Evolutionary conservation across 2,888 invertebrate genomes (phyloP), one percentile per base, ranked within the genome.

Genomic region (Macrostomum cliftonense): DNA sequence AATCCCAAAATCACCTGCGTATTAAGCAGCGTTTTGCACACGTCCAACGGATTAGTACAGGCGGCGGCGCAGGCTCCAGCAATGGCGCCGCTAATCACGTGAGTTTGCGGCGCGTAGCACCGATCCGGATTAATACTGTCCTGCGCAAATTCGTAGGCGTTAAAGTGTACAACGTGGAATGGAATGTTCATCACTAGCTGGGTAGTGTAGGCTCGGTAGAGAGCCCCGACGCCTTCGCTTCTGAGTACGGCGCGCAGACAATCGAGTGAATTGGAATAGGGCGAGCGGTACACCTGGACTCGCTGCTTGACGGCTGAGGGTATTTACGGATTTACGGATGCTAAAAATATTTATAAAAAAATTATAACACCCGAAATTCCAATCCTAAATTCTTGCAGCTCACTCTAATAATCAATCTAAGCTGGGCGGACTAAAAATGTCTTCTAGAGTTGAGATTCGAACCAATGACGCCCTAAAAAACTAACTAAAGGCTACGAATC

Each of bases 61-160:
- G 88, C 87, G 39, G 95, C 85, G n/a, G 97, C 93, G 45, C 87
- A 74, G 12, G 87, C 95, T 50, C 93, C 95, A 36, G 88, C 89
- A 28, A 74, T 55, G 19, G 73, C 77, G 46, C 79, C 93, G 49
- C 86, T 81, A 49, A 80, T 66, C 73, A 89, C 79, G 73, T 99
- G 97, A 58, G 87, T 85, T 55, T 57, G 61, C 12, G 97, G 95
- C 74, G 84, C 83, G 74, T 95, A 97, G 55, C 73, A 70, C 58
- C 85, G 80, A 55, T 81, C 78, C 47, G 77, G 76, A 71, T 83
- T 83, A 47, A 74, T 55, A 16, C 61, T 46, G 53, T 69, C 63
- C 54, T 71, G 70, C 49, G 61, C 58, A 37, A 60, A 40, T 52
- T 70, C 70, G 50, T 70, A 71, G 16, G 61, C 58, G 50, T 70